Evolutionary conservation across 1,140 invertebrate species (phyloP).

Genomic region (Adelges cooleyi): DNA sequence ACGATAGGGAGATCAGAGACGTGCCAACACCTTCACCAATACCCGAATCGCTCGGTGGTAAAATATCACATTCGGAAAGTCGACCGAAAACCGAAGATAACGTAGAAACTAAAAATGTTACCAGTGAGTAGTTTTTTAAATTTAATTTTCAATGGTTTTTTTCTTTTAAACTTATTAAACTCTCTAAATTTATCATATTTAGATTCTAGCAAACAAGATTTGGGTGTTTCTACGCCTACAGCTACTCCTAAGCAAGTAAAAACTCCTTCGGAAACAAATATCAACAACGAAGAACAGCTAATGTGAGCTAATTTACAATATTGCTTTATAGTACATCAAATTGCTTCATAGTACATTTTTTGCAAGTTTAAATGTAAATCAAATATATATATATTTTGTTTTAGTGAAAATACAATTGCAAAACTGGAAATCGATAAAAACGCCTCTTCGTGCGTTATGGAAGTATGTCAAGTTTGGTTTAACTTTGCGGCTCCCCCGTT

Average conservation of each 20-base stretch:
- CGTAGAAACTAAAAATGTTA: conserved; percentile 16
- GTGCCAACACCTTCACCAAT: conserved; percentile 15
- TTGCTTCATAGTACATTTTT: too few species aligned
- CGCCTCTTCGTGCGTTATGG: conserved; percentile 67
- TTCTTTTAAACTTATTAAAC: too few species aligned
- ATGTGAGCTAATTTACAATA: not conserved
- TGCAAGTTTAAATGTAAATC: too few species aligned
- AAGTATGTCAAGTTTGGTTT: conserved; percentile 87
- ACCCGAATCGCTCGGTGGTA: not conserved
- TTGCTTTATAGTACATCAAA: too few species aligned
- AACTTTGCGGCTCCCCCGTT: conserved; percentile 93
- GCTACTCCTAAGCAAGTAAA: conserved; percentile 16
- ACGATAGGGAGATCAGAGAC: conserved; percentile 39
- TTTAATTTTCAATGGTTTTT: too few species aligned
- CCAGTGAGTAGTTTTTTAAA: not conserved
- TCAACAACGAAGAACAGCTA: conserved; percentile 21
- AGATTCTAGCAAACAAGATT: conserved; percentile 18
- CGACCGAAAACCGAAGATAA: conserved; percentile 17
- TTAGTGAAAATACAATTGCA: conserved; percentile 35
- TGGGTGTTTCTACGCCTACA: conserved; percentile 5
- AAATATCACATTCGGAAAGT: conserved; percentile 18
- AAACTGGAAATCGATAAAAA: conserved; percentile 45
- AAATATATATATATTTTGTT: conserved; percentile 38
- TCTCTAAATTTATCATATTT: not conserved
- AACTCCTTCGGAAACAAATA: not conserved